A percentile compares a stretch with the other conserved stretches of the same genome.
phyloP scores from a whole-genome alignment of 2,113 vertebrate genomes.

The Butorides virescens region DNA sequence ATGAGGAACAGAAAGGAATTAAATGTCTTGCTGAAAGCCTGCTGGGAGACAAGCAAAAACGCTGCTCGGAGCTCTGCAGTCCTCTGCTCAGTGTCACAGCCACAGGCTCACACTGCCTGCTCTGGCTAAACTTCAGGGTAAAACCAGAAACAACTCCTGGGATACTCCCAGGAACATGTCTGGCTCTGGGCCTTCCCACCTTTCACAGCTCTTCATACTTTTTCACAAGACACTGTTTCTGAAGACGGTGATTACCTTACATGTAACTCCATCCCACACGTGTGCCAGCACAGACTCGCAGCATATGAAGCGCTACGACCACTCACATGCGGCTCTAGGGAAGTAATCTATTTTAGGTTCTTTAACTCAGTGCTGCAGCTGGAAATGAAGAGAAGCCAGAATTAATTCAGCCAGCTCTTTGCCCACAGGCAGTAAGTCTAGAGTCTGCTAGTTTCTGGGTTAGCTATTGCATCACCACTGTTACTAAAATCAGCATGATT shows the following conservation, averaged over 20 bases:
- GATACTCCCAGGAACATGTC: background rate
- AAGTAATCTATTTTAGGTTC: background rate
- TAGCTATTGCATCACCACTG: background rate
- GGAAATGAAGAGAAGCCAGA: background rate
- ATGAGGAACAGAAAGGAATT: constrained; percentile 4
- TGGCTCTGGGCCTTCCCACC: background rate
- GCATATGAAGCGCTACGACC: fast-evolving
- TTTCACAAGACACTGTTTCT: background rate
- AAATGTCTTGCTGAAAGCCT: background rate
- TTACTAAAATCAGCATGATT: background rate
- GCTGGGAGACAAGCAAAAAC: background rate
- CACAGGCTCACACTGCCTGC: background rate
- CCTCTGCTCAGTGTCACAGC: background rate
- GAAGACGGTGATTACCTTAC: background rate
- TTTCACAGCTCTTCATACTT: background rate
- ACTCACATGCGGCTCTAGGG: background rate
- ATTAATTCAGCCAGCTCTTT: background rate
- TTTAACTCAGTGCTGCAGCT: constrained; percentile 32
- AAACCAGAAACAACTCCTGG: background rate
- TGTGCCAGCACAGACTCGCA: background rate
- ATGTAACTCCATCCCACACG: background rate
- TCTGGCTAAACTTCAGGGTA: background rate
- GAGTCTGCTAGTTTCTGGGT: background rate
- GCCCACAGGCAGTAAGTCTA: background rate
- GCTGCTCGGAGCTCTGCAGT: background rate